Percentiles rank a stretch among this genome's conserved stretches.
Evolutionary conservation across 2,888 invertebrate genomes (phyloP).

Genomic region (Keiferia lycopersicella): DNA sequence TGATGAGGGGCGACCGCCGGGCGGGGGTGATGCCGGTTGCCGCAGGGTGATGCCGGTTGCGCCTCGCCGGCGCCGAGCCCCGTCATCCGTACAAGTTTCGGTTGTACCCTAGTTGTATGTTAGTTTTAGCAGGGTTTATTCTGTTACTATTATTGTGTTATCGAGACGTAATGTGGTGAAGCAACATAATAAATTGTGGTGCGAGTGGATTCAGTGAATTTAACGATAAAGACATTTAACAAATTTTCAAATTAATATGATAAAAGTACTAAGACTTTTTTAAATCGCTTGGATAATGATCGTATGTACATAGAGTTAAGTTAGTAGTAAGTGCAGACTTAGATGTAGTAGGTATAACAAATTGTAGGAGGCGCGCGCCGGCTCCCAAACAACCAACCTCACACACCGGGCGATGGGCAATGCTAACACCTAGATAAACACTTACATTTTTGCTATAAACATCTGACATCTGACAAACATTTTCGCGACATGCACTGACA

Average conservation of each 20-base stretch:
- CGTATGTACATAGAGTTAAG: constrained; percentile 79
- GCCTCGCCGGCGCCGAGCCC: constrained; percentile 33
- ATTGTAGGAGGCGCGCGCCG: constrained; percentile 52
- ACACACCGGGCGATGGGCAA: neutral
- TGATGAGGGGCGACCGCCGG: constrained; percentile 27
- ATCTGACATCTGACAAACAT: no score
- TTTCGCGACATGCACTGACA: no score
- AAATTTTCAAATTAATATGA: constrained; percentile 79
- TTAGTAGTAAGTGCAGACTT: constrained; percentile 72
- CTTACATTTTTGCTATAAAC: no score
- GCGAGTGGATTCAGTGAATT: constrained; percentile 76
- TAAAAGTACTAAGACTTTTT: constrained; percentile 80
- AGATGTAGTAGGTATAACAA: constrained; percentile 81
- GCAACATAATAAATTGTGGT: constrained; percentile 62
- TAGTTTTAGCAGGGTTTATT: constrained; percentile 68
- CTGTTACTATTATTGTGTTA: constrained; percentile 70
- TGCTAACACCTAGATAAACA: neutral
- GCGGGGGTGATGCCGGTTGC: no score
- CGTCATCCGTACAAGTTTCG: constrained; percentile 58
- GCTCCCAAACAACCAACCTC: constrained; percentile 1
- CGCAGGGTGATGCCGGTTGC: constrained; percentile 34
- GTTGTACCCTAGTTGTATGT: constrained; percentile 68
- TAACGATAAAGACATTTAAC: constrained; percentile 78
- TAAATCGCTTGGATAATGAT: constrained; percentile 74
- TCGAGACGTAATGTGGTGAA: constrained; percentile 45